Base-by-base conservation (phyloP, 2,888 invertebrate species). In the Litoditis marina region DNA sequence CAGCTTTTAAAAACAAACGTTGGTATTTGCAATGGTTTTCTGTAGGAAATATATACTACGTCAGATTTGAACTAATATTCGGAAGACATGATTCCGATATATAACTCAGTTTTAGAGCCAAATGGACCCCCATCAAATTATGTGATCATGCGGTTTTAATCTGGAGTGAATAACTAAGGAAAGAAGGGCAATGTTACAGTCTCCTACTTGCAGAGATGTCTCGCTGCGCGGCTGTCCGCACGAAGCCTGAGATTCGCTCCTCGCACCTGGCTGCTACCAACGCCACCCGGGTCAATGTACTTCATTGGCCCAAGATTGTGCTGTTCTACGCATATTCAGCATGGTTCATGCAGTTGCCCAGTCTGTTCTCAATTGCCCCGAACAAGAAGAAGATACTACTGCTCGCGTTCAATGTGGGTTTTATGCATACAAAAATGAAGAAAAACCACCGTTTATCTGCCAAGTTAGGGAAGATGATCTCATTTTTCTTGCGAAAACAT, bases 311-410 rank as follows among this genome's bases (percentile, higher is more conserved):
- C 31, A 81, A 82, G 61, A 83, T 82, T 46, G 67, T 85, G 4
- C 79, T 87, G 39, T 84, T 85, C 76, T 86, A 85, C 78, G 84
- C 85, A 68, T 87, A 85, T 82, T 88, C 95, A 39, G 87, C 99
- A 30, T 96, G 98, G 89, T 98, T 96, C 85, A 89, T 96, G 79
- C 90, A 94, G 77, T 86, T 99, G 72, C 96, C 98, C 27, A 91
- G 94, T 55, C 85, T 90, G 89, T 86, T 88, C 7, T 55, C 64
- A 1, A 67, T 78, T 28, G 83, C 85, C 39, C 80, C 88, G 1
- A 90, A 90, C 66, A 90, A 89, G 81, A 89, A 90, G 76, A 89
- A 90, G 73, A 89, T 79, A 27, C 61, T 81, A n/a, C 57, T 90
- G 1, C 84, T 94, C 52, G 80, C 81, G 0, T 77, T 81, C 32